phyloP scores from a whole-genome alignment of 2,113 vertebrate genomes.

The Ivindomyrus marchei region DNA sequence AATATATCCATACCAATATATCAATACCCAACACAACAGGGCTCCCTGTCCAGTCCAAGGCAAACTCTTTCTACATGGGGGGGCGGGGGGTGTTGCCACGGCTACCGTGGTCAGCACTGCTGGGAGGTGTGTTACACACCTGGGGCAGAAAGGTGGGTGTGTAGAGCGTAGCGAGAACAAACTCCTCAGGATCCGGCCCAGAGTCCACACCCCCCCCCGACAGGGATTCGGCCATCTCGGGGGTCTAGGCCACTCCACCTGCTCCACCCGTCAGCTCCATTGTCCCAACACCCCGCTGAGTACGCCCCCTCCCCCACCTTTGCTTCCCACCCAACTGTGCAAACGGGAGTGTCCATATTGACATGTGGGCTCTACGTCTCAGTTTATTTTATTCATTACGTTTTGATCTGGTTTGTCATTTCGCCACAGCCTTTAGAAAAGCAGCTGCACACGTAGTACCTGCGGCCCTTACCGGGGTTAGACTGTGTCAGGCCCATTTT shows the following conservation, averaged over 20 bases:
- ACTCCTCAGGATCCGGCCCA: slow-evolving; percentile 27
- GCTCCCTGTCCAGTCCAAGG: neutral
- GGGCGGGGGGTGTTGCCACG: neutral
- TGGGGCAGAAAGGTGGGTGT: too few relatives aligned
- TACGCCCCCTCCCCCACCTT: neutral
- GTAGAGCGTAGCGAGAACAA: slow-evolving; percentile 7
- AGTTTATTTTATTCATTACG: neutral
- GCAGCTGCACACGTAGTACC: neutral
- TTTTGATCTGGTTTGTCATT: neutral
- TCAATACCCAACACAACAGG: neutral
- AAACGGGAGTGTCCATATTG: slow-evolving; percentile 43
- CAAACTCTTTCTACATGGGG: neutral
- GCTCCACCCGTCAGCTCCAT: slow-evolving; percentile 26
- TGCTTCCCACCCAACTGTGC: slow-evolving; percentile 17
- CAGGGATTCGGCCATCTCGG: slow-evolving; percentile 35
- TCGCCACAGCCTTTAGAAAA: neutral
- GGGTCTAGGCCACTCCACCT: slow-evolving; percentile 24
- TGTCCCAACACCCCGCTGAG: slow-evolving; percentile 21
- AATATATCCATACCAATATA: too few relatives aligned
- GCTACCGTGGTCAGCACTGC: neutral
- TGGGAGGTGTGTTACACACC: neutral
- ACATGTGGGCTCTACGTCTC: slow-evolving; percentile 2
- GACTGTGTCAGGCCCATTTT: neutral
- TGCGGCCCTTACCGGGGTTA: neutral
- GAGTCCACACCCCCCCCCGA: slow-evolving; percentile 38